A percentile compares a stretch with the other conserved stretches of the same genome.
Conservation (phyloP, 2,797 vertebrate genomes). For the Pseudomugil tenellus region DNA sequence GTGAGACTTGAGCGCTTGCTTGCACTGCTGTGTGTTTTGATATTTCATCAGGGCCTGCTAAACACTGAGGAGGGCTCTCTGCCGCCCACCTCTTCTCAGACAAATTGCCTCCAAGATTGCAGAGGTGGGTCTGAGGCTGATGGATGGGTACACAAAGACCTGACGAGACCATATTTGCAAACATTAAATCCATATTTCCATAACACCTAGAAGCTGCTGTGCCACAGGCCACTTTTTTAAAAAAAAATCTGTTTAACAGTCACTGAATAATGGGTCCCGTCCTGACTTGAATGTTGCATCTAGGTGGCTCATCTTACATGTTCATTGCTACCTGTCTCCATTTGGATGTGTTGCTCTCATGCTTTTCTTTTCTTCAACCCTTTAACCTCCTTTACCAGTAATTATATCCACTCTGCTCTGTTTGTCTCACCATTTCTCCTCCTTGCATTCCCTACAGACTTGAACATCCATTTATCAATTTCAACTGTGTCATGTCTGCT, state of each 20-base stretch:
- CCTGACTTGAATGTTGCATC: conserved; percentile 44
- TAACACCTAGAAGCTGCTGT: conserved; percentile 57
- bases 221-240: conserved; percentile 48
- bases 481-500: conserved; percentile 65
- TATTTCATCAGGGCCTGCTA: conserved; percentile 78
- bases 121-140: conserved; percentile 80
- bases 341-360: conserved; percentile 20
- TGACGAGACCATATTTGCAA: conserved; percentile 77
- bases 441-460: conserved; percentile 39
- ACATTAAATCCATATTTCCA: conserved; percentile 79
- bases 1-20: conserved; percentile 35
- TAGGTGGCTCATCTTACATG: conserved; percentile 38
- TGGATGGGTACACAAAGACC: conserved; percentile 78
- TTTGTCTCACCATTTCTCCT: conserved; percentile 38
- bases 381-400: conserved; percentile 68
- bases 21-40: conserved; percentile 70
- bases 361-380: conserved; percentile 31
- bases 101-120: conserved; percentile 82
- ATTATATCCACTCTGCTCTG: conserved; percentile 59
- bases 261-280: conserved; percentile 27
- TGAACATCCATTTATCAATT: conserved; percentile 71
- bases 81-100: conserved; percentile 82
- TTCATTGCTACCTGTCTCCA: conserved; percentile 31
- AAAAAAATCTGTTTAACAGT: conserved; percentile 31
- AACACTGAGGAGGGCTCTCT: conserved; percentile 79